Base-by-base conservation (phyloP, 2,888 invertebrate species). In the Melangyna quadrimaculata region DNA sequence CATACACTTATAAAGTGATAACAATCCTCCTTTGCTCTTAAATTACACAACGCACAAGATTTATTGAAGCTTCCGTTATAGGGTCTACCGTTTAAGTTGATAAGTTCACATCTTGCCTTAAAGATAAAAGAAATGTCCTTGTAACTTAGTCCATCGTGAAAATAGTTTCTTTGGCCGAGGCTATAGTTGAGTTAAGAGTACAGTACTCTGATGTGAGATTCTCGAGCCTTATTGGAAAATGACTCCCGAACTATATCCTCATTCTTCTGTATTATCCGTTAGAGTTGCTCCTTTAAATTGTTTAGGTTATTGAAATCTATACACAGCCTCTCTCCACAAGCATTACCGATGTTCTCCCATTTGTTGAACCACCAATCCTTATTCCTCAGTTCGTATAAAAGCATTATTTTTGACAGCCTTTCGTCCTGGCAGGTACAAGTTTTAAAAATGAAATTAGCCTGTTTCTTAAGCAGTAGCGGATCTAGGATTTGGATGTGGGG, bases 111-210 rank as follows among this genome's bases (percentile, higher is more conserved):
- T 27, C 27, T 27, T 27, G 27, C 27, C 6, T 27, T 27, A 27
- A 27, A 53, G 2, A 53, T 53, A 6, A 27, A 9, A n/a, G n/a
- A n/a, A n/a, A n/a, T n/a, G n/a, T n/a, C n/a, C n/a, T n/a, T n/a
- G n/a, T n/a, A n/a, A n/a, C 7, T 57, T 29, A 57, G 27, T 17
- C n/a, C 27, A 32, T 61, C 40, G 22, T 61, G 10, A 24, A 57
- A 57, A 17, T 57, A 57, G 57, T 57, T 57, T 35, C 57, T 32
- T 57, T 32, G 57, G 29, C 32, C 40, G 3, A n/a, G 61, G 35
- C 40, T 19, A 22, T 61, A 61, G 40, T 14, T 40, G 37, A 40
- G 37, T 10, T 61, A 40, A 35, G 19, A 19, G 37, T 61, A 61
- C 40, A 61, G 7, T 37, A 61, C 35, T 6, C 61, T 61, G 14